Evolutionary conservation across 2,113 vertebrate genomes (phyloP), one percentile per base, ranked within the genome.

Genomic region (Podarcis cretensis): DNA sequence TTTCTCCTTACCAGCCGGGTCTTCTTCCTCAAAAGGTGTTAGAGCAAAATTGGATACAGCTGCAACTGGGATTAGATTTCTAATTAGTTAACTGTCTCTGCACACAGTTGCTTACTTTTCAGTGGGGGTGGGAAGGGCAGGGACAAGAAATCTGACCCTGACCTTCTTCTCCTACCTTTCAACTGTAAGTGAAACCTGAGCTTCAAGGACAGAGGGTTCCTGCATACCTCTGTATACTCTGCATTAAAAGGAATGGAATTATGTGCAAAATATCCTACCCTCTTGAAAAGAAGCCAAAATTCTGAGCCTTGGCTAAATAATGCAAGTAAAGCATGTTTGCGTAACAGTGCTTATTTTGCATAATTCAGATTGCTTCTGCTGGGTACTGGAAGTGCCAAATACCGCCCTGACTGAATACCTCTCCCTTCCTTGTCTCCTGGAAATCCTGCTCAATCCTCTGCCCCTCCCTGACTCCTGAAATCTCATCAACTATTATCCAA

Each of bases 1-100:
- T 63, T 74, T 81, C 63, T 90, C n/a, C 68, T 3, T 12, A 78
- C 5, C 74, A 82, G 73, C 69, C 83, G 74, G 32, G 78, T 78
- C 81, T 90, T 89, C 88, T 94, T 63, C 0, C 87, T 89, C 93
- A n/a, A n/a, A 23, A 78, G 13, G 30, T 54, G 91, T 84, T 89
- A 81, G 7, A 0, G 86, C 37, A 88, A 16, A 82, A 35, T 74
- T 85, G 90, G 91, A 81, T 87, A 92, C 84, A 95, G 92, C 83
- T 91, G 87, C 94, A 92, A 68, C 85, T 91, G 84, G 87, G 95
- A 93, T 96, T 95, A 94, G 84, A 65, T 95, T 83, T 93, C 93
- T 94, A 94, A 96, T 94, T 91, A 93, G 91, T 94, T 95, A 92
- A 94, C 16, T 83, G 86, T 90, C 86, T 69, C 90, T 89, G 92